phyloP scores from a whole-genome alignment of 2,797 vertebrate species.

The Onychomys arenicola region DNA sequence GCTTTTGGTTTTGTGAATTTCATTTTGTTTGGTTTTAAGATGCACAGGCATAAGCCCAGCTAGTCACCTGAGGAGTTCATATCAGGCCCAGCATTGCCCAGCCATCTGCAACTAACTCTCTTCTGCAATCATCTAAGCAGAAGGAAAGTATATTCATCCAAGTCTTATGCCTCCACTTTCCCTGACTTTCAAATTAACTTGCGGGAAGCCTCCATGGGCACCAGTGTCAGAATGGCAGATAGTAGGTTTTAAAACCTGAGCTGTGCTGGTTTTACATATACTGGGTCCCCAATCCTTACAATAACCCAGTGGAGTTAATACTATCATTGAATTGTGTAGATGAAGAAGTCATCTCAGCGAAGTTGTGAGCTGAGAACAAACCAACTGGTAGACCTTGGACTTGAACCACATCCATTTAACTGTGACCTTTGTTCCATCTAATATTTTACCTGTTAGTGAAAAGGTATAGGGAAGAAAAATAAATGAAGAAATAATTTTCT shows the following conservation, averaged over 20 bases:
- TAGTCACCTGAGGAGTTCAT: slow-evolving; percentile 45
- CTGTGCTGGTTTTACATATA: not conserved
- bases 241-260: not conserved
- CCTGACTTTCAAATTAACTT: not conserved
- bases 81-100: not conserved
- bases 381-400: not conserved
- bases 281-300: not conserved
- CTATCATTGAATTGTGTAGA: slow-evolving; percentile 21
- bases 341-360: not conserved
- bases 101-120: not conserved
- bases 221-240: not conserved
- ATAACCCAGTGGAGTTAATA: not conserved
- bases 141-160: slow-evolving; percentile 59
- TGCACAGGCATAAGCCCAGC: slow-evolving; percentile 64
- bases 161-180: not conserved
- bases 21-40: not conserved
- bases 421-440: not conserved
- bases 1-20: slow-evolving; percentile 11
- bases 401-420: not conserved
- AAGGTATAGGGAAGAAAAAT: not conserved
- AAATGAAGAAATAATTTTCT: not conserved
- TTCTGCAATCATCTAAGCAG: slow-evolving; percentile 33
- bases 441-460: not conserved
- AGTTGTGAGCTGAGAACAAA: not conserved
- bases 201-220: not conserved